These are phyloP conservation scores for Micropterix aruncella DNA, from an alignment of 2,888 invertebrate species.

Conservation along the genomic window DNA sequence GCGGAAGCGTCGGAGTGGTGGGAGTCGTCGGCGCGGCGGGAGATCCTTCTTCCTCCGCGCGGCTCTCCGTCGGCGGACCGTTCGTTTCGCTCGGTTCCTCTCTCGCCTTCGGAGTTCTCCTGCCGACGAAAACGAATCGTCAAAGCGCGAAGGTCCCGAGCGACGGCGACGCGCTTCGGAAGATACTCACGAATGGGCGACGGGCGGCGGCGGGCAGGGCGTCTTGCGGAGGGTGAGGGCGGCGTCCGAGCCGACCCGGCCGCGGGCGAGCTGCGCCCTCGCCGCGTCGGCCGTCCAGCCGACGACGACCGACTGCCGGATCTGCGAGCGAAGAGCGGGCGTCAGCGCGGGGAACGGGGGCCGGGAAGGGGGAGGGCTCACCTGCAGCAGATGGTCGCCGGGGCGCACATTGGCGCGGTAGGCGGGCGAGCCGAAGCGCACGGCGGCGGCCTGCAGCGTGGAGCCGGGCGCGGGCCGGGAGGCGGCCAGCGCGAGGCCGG, in stretches of 20 bases:
- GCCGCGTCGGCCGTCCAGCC: conserved; percentile 20
- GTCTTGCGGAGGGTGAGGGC: conserved; percentile 10
- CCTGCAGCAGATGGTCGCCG: conserved; percentile 94
- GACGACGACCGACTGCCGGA: conserved; percentile 23
- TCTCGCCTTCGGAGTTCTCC: not conserved
- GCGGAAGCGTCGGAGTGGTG: not conserved
- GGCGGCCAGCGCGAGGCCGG: conserved; percentile 57
- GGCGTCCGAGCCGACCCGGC: conserved; percentile 16
- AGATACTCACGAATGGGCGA: not conserved
- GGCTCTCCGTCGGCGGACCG: not conserved
- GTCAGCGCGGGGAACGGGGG: conserved; percentile 86
- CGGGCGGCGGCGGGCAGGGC: not conserved
- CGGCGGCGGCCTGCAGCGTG: conserved; percentile 62
- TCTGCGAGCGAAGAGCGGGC: conserved; percentile 52
- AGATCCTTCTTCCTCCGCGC: not conserved
- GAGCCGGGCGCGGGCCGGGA: conserved; percentile 23
- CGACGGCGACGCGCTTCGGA: too few species aligned
- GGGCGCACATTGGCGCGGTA: conserved; percentile 88
- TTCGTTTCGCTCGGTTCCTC: not conserved
- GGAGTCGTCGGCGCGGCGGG: not conserved
- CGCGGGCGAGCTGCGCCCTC: conserved; percentile 17
- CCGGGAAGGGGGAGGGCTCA: conserved; percentile 84
- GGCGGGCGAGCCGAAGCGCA: conserved; percentile 84
- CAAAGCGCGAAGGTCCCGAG: too few species aligned
- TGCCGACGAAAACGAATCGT: too few species aligned